Percentiles rank a stretch among this genome's conserved stretches.
phyloP scores from a whole-genome alignment of 2,797 vertebrate genomes.

The Argya squamiceps region DNA sequence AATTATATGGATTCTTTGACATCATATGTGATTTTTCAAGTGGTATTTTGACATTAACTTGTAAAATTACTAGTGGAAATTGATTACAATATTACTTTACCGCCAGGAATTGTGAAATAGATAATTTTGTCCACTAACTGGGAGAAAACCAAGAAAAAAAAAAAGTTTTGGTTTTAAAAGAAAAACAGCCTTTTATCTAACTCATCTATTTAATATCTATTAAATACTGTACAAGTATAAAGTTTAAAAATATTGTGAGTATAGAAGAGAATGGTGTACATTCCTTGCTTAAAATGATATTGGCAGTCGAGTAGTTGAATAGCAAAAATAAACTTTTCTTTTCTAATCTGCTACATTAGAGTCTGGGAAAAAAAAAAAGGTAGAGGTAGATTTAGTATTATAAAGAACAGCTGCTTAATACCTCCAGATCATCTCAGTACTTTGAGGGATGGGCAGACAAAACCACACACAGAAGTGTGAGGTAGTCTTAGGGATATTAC shows the following conservation, averaged over 20 bases:
- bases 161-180: neutral
- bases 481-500: neutral
- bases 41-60: conserved; percentile 5
- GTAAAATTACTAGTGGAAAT: neutral
- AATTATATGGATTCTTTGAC: neutral
- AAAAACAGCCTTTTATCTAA: neutral
- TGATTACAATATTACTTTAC: neutral
- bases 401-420: neutral
- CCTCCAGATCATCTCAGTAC: neutral
- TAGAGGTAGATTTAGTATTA: neutral
- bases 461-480: neutral
- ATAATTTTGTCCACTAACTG: neutral
- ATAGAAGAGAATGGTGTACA: neutral
- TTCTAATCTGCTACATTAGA: neutral
- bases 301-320: neutral
- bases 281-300: neutral
- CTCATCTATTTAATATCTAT: neutral
- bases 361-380: fast-evolving
- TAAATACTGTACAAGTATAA: neutral
- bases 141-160: neutral
- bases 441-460: neutral
- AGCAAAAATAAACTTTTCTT: neutral
- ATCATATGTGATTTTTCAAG: neutral
- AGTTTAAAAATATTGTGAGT: neutral
- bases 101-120: neutral